phyloP scores from a whole-genome alignment of 2,888 invertebrate species.

The Tipula unca region DNA sequence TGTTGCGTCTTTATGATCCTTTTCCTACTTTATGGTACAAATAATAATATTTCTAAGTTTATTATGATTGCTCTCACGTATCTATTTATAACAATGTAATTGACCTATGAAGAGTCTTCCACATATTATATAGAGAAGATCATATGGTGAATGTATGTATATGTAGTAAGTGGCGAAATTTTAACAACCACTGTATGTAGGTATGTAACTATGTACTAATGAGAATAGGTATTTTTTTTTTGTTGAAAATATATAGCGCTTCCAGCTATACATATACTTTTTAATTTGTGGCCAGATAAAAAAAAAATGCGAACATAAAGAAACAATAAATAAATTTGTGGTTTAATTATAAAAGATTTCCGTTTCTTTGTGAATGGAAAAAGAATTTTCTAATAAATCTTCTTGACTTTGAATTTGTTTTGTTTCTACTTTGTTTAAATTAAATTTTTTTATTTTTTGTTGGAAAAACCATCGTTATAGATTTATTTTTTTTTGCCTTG shows the following conservation, averaged over 20 bases:
- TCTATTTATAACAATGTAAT: not conserved
- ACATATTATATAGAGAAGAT: not conserved
- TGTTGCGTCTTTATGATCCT: not conserved
- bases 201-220: not conserved
- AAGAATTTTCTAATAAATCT: not conserved
- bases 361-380: not conserved
- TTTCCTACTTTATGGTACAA: not conserved
- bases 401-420: constrained; percentile 8
- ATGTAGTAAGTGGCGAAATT: not conserved
- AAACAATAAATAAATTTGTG: not conserved
- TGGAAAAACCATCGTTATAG: not conserved
- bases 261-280: not conserved
- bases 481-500: not conserved
- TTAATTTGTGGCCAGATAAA: not conserved
- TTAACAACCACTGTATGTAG: not conserved
- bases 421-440: not conserved
- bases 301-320: not conserved
- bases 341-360: constrained; percentile 14
- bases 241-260: not conserved
- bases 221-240: not conserved
- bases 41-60: not conserved
- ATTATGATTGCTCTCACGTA: constrained; percentile 8
- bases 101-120: not conserved
- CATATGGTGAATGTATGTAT: not conserved
- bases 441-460: not conserved